These are phyloP conservation scores for Squalus acanthias DNA, from an alignment of 2,797 vertebrate species.

Conservation along the genomic window DNA sequence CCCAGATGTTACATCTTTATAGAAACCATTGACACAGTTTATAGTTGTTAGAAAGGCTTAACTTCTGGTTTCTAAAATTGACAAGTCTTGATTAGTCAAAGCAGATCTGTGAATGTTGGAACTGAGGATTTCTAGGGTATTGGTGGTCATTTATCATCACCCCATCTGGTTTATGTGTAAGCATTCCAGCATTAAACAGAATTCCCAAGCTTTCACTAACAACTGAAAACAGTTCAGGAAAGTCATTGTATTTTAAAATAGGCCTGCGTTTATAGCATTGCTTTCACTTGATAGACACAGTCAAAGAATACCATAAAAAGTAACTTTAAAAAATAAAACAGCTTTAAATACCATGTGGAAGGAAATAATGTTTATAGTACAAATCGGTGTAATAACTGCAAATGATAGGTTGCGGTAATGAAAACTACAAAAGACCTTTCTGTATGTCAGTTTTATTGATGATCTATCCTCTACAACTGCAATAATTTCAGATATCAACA, in stretches of 20 bases:
- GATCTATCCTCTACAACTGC: not conserved
- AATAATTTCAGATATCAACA: slow-evolving; percentile 22
- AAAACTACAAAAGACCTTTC: not conserved
- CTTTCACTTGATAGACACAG: not conserved
- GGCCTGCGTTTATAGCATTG: not conserved
- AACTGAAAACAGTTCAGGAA: slow-evolving; percentile 4
- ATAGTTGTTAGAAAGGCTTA: not conserved
- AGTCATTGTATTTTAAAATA: not conserved
- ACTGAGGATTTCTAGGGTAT: slow-evolving; percentile 1
- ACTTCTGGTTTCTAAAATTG: slow-evolving; percentile 25
- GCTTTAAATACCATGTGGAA: not conserved
- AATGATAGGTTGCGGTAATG: not conserved
- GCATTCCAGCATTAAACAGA: not conserved
- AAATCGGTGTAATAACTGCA: not conserved
- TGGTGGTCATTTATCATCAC: slow-evolving; percentile 22
- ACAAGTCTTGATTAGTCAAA: not conserved
- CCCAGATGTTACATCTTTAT: not conserved
- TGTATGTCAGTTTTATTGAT: not conserved
- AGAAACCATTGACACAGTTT: not conserved
- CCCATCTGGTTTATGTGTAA: slow-evolving; percentile 17
- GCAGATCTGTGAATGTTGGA: not conserved
- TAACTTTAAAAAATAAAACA: not conserved
- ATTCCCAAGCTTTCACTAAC: slow-evolving; percentile 3
- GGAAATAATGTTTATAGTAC: not conserved
- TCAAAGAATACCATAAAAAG: not conserved